Evolutionary conservation across 1,140 invertebrate genomes (phyloP).

Genomic region (Drosophila repletoides): DNA sequence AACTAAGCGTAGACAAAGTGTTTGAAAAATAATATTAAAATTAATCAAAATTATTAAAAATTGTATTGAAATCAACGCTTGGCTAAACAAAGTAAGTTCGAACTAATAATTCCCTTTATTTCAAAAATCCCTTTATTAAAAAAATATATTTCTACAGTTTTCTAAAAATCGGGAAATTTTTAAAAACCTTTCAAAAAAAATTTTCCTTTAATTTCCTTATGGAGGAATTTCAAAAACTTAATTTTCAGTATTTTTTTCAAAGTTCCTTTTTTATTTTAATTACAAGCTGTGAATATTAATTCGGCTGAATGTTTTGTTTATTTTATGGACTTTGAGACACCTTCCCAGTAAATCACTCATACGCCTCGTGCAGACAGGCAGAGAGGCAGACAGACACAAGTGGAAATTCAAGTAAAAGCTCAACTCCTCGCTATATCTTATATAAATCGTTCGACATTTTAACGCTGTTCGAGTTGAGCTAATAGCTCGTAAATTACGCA

Average conservation of each 20-base stretch:
- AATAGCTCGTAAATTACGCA: conserved; percentile 25
- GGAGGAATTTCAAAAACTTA: too few species aligned
- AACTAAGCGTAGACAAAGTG: too few species aligned
- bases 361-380: neutral
- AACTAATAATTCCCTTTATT: too few species aligned
- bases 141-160: too few species aligned
- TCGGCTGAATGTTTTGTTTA: too few species aligned
- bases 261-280: neutral
- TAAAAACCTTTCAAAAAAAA: too few species aligned
- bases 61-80: neutral
- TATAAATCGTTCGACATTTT: conserved; percentile 26
- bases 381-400: neutral
- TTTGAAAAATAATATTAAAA: neutral
- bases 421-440: conserved; percentile 12
- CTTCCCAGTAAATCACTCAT: neutral
- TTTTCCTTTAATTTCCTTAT: neutral
- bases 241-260: neutral
- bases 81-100: conserved; percentile 3
- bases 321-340: neutral
- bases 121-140: too few species aligned
- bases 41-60: neutral
- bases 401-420: neutral
- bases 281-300: neutral
- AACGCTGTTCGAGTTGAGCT: neutral
- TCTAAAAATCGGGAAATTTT: too few species aligned